Percentiles rank a stretch among this genome's conserved stretches.
Evolutionary conservation across 2,113 vertebrate species (phyloP).

Genomic region (Melanocharis versteri): DNA sequence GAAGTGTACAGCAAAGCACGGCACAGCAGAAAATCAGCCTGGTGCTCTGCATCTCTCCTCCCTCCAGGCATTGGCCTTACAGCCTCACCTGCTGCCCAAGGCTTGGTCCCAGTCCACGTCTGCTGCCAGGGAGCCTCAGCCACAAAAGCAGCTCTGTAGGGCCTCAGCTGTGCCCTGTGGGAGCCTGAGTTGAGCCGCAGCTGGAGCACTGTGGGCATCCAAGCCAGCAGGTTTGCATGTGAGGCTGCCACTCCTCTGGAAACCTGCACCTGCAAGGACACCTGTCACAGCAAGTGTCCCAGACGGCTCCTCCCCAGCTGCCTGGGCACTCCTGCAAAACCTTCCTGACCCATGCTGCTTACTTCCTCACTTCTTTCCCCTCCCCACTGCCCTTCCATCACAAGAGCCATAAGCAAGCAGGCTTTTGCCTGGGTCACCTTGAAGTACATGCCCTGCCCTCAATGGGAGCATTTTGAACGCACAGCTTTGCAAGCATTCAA

Average conservation of each 20-base stretch:
- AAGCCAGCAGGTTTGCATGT: not conserved
- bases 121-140: not conserved
- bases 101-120: fast-evolving
- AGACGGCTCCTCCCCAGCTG: fast-evolving
- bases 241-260: not conserved
- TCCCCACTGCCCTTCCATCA: not conserved
- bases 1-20: not conserved
- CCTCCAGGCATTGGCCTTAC: no score
- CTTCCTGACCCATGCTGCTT: fast-evolving
- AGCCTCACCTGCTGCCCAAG: not conserved
- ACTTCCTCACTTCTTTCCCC: not conserved
- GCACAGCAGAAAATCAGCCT: not conserved
- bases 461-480: not conserved
- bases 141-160: fast-evolving
- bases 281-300: fast-evolving
- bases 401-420: not conserved
- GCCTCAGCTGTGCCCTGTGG: fast-evolving
- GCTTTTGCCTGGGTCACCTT: not conserved
- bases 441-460: fast-evolving
- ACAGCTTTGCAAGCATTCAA: not conserved
- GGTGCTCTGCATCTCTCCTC: not conserved
- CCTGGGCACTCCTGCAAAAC: not conserved
- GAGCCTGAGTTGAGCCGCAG: fast-evolving
- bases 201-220: fast-evolving
- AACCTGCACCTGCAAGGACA: not conserved